Percentiles rank a stretch among this genome's conserved stretches.
phyloP scores from a whole-genome alignment of 2,797 vertebrate species.

The Lacerta viridis region DNA sequence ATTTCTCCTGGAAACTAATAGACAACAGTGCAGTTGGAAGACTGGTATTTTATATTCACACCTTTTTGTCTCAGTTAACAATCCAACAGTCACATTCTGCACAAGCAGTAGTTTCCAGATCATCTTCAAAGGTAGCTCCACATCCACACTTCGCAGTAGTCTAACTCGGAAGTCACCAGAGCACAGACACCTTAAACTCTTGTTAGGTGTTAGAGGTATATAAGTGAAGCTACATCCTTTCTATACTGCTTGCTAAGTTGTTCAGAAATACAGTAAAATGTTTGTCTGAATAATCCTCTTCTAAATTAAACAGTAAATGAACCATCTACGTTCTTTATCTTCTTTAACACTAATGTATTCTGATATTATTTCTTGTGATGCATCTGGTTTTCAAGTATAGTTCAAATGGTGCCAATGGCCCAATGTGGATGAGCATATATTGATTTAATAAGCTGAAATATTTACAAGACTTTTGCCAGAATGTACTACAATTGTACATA shows the following conservation, averaged over 20 bases:
- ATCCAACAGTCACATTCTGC: too few relatives aligned
- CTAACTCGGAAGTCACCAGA: too few relatives aligned
- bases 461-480: not conserved
- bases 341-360: not conserved
- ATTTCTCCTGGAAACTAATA: too few relatives aligned
- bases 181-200: not conserved
- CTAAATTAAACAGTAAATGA: not conserved
- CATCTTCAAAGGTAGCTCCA: too few relatives aligned
- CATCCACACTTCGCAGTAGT: too few relatives aligned
- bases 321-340: not conserved
- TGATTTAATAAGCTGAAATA: conserved; percentile 8
- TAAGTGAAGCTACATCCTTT: not conserved
- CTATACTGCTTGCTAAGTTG: not conserved
- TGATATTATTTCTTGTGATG: not conserved
- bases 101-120: too few relatives aligned
- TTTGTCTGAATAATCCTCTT: not conserved
- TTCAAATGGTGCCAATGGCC: not conserved
- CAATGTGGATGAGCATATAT: not conserved
- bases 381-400: not conserved
- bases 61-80: too few relatives aligned
- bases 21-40: too few relatives aligned
- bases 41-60: too few relatives aligned
- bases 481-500: not conserved
- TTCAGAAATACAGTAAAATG: not conserved
- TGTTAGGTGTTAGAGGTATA: not conserved